phyloP scores from a whole-genome alignment of 2,888 invertebrate species.

The Coleophora flavipennella region DNA sequence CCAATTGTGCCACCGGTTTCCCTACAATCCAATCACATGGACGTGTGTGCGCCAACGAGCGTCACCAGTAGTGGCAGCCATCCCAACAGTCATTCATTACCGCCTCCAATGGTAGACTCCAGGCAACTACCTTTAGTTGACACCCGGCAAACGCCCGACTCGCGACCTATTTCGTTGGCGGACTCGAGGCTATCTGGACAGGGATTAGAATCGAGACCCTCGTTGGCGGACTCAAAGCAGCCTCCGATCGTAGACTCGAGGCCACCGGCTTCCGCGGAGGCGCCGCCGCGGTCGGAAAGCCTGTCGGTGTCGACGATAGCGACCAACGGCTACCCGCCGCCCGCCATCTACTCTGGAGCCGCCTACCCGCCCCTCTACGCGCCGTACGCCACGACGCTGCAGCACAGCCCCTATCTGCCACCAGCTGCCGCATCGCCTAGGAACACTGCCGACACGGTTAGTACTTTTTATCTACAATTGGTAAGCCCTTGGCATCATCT shows the following conservation, averaged over 20 bases:
- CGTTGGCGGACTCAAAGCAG: conserved; percentile 33
- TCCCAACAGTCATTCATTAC: conserved; percentile 47
- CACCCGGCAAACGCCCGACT: conserved; percentile 43
- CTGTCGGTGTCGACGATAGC: conserved; percentile 76
- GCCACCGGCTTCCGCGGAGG: conserved; percentile 57
- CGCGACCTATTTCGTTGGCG: conserved; percentile 44
- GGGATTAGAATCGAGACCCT: conserved; percentile 30
- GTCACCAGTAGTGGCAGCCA: conserved; percentile 29
- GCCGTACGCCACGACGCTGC: conserved; percentile 81
- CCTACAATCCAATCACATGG: conserved; percentile 41
- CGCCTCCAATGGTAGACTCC: conserved; percentile 39
- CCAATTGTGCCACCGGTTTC: conserved; percentile 34
- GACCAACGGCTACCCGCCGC: conserved; percentile 74
- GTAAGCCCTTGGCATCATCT: too few species aligned
- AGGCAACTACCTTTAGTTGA: conserved; percentile 31
- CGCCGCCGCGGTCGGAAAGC: conserved; percentile 58
- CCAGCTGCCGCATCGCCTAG: conserved; percentile 76
- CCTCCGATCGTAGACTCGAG: conserved; percentile 46
- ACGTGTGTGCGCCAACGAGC: conserved; percentile 35
- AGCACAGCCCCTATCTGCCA: conserved; percentile 82
- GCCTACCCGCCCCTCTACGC: conserved; percentile 80
- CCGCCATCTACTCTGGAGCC: conserved; percentile 78
- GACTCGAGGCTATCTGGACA: conserved; percentile 38
- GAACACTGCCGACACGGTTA: conserved; percentile 70
- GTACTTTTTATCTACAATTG: too few species aligned